These are phyloP conservation scores for Nebria salina DNA, from an alignment of 2,888 invertebrate species.

Conservation along the genomic window DNA sequence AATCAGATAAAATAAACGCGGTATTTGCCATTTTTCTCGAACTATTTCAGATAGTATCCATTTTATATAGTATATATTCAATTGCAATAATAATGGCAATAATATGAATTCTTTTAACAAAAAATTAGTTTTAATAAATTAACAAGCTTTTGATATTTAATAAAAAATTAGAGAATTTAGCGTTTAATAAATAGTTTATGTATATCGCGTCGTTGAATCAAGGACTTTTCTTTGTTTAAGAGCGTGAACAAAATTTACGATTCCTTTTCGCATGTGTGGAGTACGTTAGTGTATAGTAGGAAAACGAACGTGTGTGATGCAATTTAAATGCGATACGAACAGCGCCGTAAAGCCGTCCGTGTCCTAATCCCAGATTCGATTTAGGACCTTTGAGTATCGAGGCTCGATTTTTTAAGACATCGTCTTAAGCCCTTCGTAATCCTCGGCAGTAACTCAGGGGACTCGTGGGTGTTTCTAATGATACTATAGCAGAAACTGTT, in stretches of 20 bases:
- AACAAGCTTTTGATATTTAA: too few relatives aligned
- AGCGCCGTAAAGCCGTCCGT: constrained; percentile 7
- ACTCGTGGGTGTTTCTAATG: constrained; percentile 40
- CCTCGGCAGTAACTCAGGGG: constrained; percentile 26
- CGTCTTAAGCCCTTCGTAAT: constrained; percentile 36
- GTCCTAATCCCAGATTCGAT: constrained; percentile 41
- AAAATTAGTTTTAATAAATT: too few relatives aligned
- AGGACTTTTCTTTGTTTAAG: constrained; percentile 8
- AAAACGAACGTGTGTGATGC: constrained; percentile 18
- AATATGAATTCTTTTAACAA: too few relatives aligned
- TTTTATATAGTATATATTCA: too few relatives aligned
- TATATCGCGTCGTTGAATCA: too few relatives aligned
- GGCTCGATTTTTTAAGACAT: constrained; percentile 34
- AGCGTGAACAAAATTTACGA: not conserved
- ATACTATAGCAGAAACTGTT: constrained; percentile 16
- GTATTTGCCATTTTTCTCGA: too few relatives aligned
- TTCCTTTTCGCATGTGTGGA: constrained; percentile 22
- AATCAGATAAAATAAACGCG: too few relatives aligned
- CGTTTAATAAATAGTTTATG: too few relatives aligned
- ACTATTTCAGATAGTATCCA: too few relatives aligned
- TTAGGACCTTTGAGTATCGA: constrained; percentile 41
- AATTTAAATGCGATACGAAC: constrained; percentile 32
- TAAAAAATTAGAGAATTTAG: too few relatives aligned
- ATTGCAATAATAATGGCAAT: too few relatives aligned
- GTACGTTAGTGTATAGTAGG: not conserved